Conservation (phyloP, 2,113 vertebrate species). For the Brevimyrus niger region DNA sequence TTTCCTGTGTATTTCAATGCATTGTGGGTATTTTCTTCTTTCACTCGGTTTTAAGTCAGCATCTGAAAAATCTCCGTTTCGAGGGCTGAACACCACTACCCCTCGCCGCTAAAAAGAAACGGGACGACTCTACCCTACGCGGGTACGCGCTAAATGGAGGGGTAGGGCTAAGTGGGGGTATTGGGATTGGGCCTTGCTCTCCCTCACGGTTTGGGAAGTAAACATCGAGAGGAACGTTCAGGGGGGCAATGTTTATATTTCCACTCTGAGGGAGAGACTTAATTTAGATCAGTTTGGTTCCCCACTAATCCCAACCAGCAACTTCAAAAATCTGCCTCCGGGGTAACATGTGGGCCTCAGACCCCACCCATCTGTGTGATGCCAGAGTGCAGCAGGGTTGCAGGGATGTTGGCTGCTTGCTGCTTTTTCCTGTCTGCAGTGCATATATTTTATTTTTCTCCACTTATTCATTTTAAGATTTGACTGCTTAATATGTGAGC, state of each 20-base stretch:
- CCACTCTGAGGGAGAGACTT: background rate
- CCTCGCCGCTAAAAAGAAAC: no score
- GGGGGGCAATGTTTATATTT: background rate
- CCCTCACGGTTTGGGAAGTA: background rate
- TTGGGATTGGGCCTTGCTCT: no score
- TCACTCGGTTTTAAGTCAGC: no score
- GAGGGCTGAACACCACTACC: no score
- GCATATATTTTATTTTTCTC: background rate
- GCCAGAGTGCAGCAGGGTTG: background rate
- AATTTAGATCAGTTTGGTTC: background rate
- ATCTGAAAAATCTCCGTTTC: no score
- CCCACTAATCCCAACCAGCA: background rate
- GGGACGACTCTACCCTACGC: no score
- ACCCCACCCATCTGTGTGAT: background rate
- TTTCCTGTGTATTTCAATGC: no score
- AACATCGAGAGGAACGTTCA: background rate
- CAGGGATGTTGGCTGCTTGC: background rate
- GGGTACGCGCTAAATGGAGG: no score
- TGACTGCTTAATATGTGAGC: background rate
- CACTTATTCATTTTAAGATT: no score
- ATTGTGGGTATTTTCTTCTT: no score
- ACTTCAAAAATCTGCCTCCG: background rate
- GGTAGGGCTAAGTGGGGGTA: no score
- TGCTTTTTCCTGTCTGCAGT: background rate
- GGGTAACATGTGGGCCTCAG: background rate